Evolutionary conservation across 2,113 vertebrate genomes (phyloP), one percentile per base, ranked within the genome.

Genomic region (Polyodon spathula): DNA sequence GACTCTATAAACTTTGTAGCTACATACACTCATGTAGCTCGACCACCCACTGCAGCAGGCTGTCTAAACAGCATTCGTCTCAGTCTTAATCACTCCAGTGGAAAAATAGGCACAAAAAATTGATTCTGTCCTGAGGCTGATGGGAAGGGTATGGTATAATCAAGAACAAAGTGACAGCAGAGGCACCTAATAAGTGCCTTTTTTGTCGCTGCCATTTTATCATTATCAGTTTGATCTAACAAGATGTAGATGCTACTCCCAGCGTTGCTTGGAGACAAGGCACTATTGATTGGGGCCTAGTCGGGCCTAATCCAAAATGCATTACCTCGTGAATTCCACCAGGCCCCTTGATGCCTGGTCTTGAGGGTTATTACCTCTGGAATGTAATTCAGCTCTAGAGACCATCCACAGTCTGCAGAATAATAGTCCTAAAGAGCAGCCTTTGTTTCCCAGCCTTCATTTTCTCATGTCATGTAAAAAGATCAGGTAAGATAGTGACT

Each of bases 11-110:
- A 89, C 86, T 83, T 75, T 80, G 79, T 71, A 79, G 75, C 77
- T 63, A 43, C 73, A n/a, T n/a, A 63, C 65, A 75, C 79, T 78
- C 87, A 77, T 74, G 70, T 67, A 16, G 55, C 73, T 73, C 68
- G 92, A 90, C 92, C 94, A 95, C 93, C 91, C 92, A 94, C 88
- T 53, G 62, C 76, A 87, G 71, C 90, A 82, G 86, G 84, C 88
- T 90, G 88, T 93, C 88, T 86, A 91, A 93, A 90, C 88, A 87
- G 83, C 86, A 86, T 85, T 78, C 75, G 81, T 84, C 80, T 88
- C 79, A 77, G 79, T 86, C 83, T 84, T 74, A 85, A 76, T 81
- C 85, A 84, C 73, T 37, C 68, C 53, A 52, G 56, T 64, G 63
- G 58, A 69, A 77, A 71, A 71, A 57, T 27, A 46, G 53, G 56